Evolutionary conservation across 2,113 vertebrate genomes (phyloP).

Genomic region (Thamnophis sirtalis): DNA sequence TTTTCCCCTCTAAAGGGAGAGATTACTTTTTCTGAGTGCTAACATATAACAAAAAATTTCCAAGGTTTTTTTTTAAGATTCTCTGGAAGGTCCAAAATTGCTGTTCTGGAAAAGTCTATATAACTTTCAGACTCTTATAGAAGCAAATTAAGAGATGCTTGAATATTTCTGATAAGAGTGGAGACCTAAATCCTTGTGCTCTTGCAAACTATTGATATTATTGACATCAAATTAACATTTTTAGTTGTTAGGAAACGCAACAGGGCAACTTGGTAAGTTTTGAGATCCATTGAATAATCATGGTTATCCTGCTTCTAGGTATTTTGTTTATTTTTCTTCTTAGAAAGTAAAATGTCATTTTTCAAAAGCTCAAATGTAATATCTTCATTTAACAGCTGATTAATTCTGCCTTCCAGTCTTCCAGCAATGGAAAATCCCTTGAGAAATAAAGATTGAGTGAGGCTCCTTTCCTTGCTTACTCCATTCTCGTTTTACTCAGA

Average conservation of each 20-base stretch:
- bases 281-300: not conserved
- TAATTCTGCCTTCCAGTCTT: not conserved
- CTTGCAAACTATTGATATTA: not conserved
- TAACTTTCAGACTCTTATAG: not conserved
- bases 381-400: not conserved
- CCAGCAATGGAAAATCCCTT: not conserved
- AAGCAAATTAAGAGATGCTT: not conserved
- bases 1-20: not conserved
- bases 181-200: not conserved
- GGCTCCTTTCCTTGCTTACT: not conserved
- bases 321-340: not conserved
- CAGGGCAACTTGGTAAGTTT: not conserved
- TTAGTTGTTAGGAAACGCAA: constrained; percentile 15
- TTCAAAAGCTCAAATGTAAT: not conserved
- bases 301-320: not conserved
- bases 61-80: not conserved
- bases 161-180: not conserved
- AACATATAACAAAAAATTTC: not conserved
- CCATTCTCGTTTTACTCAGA: not conserved
- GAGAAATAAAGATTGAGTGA: not conserved
- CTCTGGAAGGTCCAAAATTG: not conserved
- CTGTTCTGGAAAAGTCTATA: not conserved
- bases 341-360: not conserved
- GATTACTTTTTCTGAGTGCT: not conserved
- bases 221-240: not conserved